Conservation (phyloP, 2,113 vertebrate genomes). For the Ophiodon elongatus region DNA sequence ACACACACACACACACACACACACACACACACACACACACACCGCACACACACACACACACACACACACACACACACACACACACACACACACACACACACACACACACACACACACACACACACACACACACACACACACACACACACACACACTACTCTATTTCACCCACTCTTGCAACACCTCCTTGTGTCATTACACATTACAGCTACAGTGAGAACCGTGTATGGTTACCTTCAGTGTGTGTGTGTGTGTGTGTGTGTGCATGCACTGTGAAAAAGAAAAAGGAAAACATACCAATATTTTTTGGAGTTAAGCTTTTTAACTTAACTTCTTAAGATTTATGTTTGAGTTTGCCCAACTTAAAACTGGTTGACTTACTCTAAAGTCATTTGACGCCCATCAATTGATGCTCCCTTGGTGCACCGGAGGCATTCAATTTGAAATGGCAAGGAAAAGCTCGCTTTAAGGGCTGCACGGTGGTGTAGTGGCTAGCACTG, state of each 20-base stretch:
- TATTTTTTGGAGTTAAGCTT: neutral
- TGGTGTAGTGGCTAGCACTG: too few species aligned
- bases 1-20: slow-evolving; percentile 17
- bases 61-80: slow-evolving; percentile 18
- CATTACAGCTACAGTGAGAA: neutral
- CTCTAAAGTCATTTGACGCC: neutral
- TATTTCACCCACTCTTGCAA: slow-evolving; percentile 28
- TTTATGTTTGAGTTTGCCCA: neutral
- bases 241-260: neutral
- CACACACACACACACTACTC: slow-evolving; percentile 7
- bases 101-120: slow-evolving; percentile 4
- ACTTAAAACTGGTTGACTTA: neutral
- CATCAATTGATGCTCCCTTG: neutral
- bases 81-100: slow-evolving; percentile 17
- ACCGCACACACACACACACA: too few species aligned
- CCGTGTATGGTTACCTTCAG: neutral
- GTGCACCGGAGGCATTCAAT: neutral
- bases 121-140: slow-evolving; percentile 20
- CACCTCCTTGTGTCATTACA: slow-evolving; percentile 10
- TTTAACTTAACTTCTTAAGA: neutral
- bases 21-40: slow-evolving; percentile 23
- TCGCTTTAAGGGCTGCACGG: neutral
- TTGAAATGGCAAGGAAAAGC: too few species aligned
- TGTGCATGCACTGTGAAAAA: neutral
- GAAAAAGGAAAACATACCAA: neutral